These are phyloP conservation scores for Aquatica leii DNA, from an alignment of 2,888 invertebrate genomes.

Conservation along the genomic window DNA sequence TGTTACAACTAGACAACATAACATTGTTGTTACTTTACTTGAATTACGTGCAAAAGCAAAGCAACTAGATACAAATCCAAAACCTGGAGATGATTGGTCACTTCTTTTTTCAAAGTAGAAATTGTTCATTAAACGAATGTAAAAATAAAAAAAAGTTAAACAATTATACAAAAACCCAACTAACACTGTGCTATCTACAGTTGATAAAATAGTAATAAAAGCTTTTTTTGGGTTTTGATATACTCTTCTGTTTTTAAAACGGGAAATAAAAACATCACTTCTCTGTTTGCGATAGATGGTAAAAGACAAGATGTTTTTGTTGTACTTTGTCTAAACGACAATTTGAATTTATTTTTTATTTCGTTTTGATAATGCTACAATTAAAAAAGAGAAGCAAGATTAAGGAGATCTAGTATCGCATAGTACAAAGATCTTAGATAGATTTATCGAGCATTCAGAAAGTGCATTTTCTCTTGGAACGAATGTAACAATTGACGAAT, in stretches of 20 bases:
- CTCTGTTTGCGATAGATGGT: neutral
- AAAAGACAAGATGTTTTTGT: neutral
- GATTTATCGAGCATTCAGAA: neutral
- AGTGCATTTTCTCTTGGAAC: neutral
- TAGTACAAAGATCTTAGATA: too few relatives aligned
- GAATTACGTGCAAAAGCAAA: too few relatives aligned
- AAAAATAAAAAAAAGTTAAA: neutral
- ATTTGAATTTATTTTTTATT: neutral
- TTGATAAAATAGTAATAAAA: neutral
- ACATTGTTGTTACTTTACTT: too few relatives aligned
- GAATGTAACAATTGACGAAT: neutral
- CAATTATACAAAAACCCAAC: neutral
- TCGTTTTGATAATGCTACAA: too few relatives aligned
- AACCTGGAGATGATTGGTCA: neutral
- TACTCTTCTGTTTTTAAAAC: neutral
- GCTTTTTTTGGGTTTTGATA: neutral
- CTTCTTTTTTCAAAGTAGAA: neutral
- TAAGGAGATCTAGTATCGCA: too few relatives aligned
- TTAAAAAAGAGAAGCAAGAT: neutral
- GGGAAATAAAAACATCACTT: too few relatives aligned
- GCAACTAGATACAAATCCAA: too few relatives aligned
- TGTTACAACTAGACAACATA: too few relatives aligned
- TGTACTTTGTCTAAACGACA: neutral
- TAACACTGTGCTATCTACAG: neutral
- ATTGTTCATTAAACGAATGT: neutral